These are phyloP conservation scores for Graphium colonna DNA, from an alignment of 2,888 invertebrate species.

Conservation along the genomic window DNA sequence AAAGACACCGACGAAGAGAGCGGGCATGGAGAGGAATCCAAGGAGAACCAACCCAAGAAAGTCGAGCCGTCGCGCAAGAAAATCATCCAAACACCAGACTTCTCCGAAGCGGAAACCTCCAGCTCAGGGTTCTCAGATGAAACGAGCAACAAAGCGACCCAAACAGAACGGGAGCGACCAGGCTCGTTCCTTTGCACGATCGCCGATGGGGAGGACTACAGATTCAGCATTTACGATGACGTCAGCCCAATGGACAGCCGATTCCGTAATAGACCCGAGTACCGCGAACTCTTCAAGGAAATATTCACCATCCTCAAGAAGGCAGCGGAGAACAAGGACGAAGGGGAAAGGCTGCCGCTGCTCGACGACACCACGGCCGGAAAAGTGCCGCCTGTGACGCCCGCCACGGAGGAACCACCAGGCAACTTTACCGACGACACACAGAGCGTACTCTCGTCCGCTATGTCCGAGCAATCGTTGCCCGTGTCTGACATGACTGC, in stretches of 20 bases:
- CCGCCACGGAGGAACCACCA: slow-evolving; percentile 82
- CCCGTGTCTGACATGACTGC: slow-evolving; percentile 84
- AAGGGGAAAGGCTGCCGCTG: slow-evolving; percentile 86
- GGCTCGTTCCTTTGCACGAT: slow-evolving; percentile 92
- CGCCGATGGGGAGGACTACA: slow-evolving; percentile 91
- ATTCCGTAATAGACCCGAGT: slow-evolving; percentile 90
- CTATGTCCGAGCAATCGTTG: slow-evolving; percentile 86
- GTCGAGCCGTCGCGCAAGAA: slow-evolving; percentile 70
- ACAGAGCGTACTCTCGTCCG: slow-evolving; percentile 87
- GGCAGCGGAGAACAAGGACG: slow-evolving; percentile 90
- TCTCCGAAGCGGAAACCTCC: slow-evolving; percentile 91
- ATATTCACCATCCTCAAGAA: slow-evolving; percentile 91
- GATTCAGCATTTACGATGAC: slow-evolving; percentile 91
- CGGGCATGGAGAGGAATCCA: slow-evolving; percentile 80
- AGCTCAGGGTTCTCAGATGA: slow-evolving; percentile 92
- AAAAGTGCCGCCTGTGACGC: slow-evolving; percentile 85
- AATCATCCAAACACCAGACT: slow-evolving; percentile 88
- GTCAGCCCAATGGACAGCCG: slow-evolving; percentile 89
- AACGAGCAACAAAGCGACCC: slow-evolving; percentile 90
- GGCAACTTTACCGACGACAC: slow-evolving; percentile 85
- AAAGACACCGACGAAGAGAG: slow-evolving; percentile 84
- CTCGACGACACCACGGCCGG: slow-evolving; percentile 82
- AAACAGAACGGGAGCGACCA: slow-evolving; percentile 87
- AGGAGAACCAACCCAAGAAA: slow-evolving; percentile 72
- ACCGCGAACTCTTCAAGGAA: slow-evolving; percentile 89